A percentile compares a stretch with the other conserved stretches of the same genome.
These are phyloP conservation scores for Podarcis muralis DNA, from an alignment of 2,113 vertebrate genomes.

Conservation along the genomic window DNA sequence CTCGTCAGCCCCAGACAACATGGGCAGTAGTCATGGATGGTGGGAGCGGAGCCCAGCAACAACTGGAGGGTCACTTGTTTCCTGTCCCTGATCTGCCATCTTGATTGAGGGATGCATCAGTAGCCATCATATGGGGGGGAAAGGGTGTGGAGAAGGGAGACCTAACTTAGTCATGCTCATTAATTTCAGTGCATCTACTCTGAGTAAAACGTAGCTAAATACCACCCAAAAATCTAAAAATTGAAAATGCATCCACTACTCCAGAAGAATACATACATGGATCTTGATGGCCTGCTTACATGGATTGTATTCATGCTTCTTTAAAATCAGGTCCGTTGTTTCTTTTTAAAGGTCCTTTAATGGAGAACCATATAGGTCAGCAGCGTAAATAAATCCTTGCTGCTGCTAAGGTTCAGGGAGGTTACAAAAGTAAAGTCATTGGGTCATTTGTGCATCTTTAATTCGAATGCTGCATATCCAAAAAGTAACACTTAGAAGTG, in stretches of 20 bases:
- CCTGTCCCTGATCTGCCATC: background rate
- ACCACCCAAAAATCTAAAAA: too few species aligned
- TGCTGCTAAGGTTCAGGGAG: background rate
- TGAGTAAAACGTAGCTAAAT: too few species aligned
- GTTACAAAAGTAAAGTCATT: background rate
- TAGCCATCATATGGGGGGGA: background rate
- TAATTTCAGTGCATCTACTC: background rate
- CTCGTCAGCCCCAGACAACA: background rate
- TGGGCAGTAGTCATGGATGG: background rate
- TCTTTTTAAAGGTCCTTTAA: too few species aligned
- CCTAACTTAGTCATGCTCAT: background rate
- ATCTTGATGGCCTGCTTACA: background rate
- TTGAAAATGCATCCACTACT: too few species aligned
- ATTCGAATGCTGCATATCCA: background rate
- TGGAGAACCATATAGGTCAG: background rate
- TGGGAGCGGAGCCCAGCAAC: background rate
- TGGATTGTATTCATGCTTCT: too few species aligned
- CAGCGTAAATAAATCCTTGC: fast-evolving
- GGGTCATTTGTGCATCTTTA: background rate
- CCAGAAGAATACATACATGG: background rate
- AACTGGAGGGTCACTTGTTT: background rate
- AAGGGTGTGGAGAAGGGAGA: too few species aligned
- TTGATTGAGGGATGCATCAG: background rate
- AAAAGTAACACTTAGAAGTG: background rate
- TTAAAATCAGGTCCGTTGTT: too few species aligned